Evolutionary conservation across 2,113 vertebrate species (phyloP).

Genomic region (Pollimyrus isidori): DNA sequence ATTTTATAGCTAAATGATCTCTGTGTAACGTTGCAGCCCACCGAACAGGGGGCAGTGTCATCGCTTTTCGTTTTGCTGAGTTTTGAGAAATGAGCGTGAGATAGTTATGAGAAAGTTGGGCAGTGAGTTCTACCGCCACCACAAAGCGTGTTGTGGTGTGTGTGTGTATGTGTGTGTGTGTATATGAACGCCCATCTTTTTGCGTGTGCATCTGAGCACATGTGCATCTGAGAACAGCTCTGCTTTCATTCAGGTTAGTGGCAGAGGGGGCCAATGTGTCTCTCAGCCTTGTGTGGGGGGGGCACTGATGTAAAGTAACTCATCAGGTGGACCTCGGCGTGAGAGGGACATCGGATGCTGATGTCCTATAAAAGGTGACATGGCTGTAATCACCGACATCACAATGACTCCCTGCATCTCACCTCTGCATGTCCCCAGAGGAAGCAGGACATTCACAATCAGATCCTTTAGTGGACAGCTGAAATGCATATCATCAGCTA

Average conservation of each 20-base stretch:
- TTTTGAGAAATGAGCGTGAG: background rate
- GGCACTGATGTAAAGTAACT: background rate
- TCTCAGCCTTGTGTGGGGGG: background rate
- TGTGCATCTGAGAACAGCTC: too few species aligned
- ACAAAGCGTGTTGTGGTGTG: background rate
- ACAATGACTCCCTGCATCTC: background rate
- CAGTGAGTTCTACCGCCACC: background rate
- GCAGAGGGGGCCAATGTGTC: background rate
- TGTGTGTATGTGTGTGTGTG: background rate
- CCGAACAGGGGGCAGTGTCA: background rate
- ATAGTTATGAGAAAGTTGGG: background rate
- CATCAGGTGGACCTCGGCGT: background rate
- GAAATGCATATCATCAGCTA: background rate
- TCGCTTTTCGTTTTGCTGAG: background rate
- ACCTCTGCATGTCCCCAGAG: background rate
- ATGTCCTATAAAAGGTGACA: background rate
- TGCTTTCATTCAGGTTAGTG: background rate
- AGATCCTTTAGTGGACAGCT: background rate
- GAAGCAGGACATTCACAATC: background rate
- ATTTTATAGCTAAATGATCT: background rate
- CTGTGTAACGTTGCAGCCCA: background rate
- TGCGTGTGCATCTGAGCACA: too few species aligned
- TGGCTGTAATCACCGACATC: background rate
- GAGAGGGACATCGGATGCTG: background rate
- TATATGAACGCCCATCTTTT: too few species aligned